Base-by-base conservation (phyloP, 1,140 invertebrate genomes). In the Mizuhopecten yessoensis region DNA sequence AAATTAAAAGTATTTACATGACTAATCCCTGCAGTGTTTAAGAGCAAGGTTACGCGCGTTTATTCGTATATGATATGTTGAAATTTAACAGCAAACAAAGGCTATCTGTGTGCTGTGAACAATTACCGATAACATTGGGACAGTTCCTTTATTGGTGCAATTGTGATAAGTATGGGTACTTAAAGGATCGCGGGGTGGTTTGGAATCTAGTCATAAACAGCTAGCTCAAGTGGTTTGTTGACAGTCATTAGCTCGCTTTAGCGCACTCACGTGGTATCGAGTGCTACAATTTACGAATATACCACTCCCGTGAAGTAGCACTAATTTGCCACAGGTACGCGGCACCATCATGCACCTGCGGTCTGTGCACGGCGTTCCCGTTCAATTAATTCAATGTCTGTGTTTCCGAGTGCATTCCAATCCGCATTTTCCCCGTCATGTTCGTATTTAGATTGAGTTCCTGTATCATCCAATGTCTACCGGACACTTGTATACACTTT, bases 151-250 rank as follows among this genome's bases (percentile, higher is more conserved):
- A 75, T 75, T 75, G 57, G 23, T 75, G n/a, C 15, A 75, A 3
- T 75, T 75, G 57, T 75, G 57, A 75, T 75, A 75, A 75, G 57
- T 75, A 75, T 5, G 36, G 57, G 57, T 75, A 75, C 57, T 75
- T 75, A 75, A 5, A 75, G 9, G 42, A 45, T 45, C 42, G 17
- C 42, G 17, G n/a, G 57, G 57, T 75, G n/a, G 57, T 75, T 75
- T 75, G 57, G 57, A 75, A 29, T 75, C 23, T 29, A 75, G 1
- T 75, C 57, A 17, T 75, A 75, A 75, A 75, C 29, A 75, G 57
- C 57, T 75, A 7, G n/a, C 57, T 75, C 57, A 75, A 75, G 57
- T 75, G 57, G 57, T 75, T 75, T 75, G 57, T 75, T 75, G 57
- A 75, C 57, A 75, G 57, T 75, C 57, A 75, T 75, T n/a, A 75